Evolutionary conservation across 2,113 vertebrate species (phyloP).

Genomic region (Eublepharis macularius): DNA sequence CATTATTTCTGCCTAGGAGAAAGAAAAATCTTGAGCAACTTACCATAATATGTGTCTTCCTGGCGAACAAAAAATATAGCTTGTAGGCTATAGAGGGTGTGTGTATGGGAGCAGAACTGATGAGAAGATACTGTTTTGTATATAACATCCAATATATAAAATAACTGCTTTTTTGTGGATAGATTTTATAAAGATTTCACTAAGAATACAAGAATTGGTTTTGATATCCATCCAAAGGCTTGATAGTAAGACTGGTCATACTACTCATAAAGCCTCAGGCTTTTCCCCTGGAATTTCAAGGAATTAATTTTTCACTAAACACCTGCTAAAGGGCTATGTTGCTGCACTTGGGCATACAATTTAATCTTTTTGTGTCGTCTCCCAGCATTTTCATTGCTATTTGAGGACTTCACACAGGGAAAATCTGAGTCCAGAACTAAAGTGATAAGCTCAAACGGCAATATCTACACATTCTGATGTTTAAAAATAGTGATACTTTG

Average conservation of each 20-base stretch:
- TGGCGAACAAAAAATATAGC: not conserved
- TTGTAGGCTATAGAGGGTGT: not conserved
- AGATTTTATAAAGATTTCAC: slow-evolving; percentile 67
- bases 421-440: slow-evolving; percentile 53
- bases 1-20: not conserved
- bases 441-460: slow-evolving; percentile 55
- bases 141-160: slow-evolving; percentile 47
- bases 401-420: slow-evolving; percentile 55
- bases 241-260: slow-evolving; percentile 75
- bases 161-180: slow-evolving; percentile 53
- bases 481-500: slow-evolving; percentile 24
- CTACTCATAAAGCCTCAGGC: slow-evolving; percentile 70
- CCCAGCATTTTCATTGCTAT: slow-evolving; percentile 68
- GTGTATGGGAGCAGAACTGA: slow-evolving; percentile 9
- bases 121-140: slow-evolving; percentile 37
- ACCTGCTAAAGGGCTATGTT: slow-evolving; percentile 71
- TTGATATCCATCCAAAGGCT: slow-evolving; percentile 71
- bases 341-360: slow-evolving; percentile 73
- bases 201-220: slow-evolving; percentile 71
- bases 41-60: not conserved
- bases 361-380: slow-evolving; percentile 74
- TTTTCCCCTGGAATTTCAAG: slow-evolving; percentile 75
- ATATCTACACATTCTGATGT: slow-evolving; percentile 26
- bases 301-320: slow-evolving; percentile 81
- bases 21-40: not conserved